phyloP scores from a whole-genome alignment of 2,113 vertebrate genomes.

The Psittacara wagleri region DNA sequence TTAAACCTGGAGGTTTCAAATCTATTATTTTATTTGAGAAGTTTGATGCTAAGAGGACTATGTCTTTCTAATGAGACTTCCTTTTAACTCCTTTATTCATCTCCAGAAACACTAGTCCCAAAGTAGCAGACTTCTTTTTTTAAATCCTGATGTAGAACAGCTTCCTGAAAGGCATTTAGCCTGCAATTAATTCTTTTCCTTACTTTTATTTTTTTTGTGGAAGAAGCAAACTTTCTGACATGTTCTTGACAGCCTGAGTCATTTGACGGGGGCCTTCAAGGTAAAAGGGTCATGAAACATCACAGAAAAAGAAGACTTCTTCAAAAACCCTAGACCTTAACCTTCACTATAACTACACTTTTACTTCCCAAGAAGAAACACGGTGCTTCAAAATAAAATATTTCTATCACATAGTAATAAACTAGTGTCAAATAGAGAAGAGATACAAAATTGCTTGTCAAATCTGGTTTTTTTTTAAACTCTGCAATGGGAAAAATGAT shows the following conservation, averaged over 20 bases:
- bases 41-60: not conserved
- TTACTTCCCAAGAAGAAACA: constrained; percentile 11
- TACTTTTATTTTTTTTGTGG: not conserved
- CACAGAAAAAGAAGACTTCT: not conserved
- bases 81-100: constrained; percentile 3
- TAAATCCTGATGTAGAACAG: not conserved
- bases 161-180: not conserved
- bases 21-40: not conserved
- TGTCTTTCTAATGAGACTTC: constrained; percentile 4
- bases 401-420: not conserved
- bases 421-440: not conserved
- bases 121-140: not conserved
- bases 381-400: not conserved
- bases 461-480: not conserved
- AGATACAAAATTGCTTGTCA: not conserved
- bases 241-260: not conserved
- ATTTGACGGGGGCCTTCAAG: constrained; percentile 25
- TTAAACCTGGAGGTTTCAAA: not conserved
- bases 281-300: constrained; percentile 18
- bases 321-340: constrained; percentile 8
- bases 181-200: constrained; percentile 19
- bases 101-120: not conserved
- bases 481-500: not conserved
- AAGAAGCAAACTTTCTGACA: constrained; percentile 15
- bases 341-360: not conserved